Evolutionary conservation across 2,797 vertebrate species (phyloP), one percentile per base, ranked within the genome.

Genomic region (Eospalax fontanierii): DNA sequence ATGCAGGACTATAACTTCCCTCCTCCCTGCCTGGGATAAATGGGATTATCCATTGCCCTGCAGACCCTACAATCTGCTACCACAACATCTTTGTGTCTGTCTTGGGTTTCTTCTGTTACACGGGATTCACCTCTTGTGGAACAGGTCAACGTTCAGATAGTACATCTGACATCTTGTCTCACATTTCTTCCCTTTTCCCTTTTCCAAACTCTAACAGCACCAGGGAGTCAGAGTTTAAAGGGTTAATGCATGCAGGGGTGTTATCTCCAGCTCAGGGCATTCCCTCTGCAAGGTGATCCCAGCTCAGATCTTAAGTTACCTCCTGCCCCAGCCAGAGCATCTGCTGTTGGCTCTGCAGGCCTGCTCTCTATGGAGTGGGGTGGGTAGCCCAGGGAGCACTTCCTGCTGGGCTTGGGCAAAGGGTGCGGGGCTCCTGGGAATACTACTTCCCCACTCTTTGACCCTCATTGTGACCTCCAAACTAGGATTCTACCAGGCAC

Each of bases 221-320:
- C 24, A n/a, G 12, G 70, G 24, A n/a, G 14, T 21, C 40, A 57
- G 88, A 38, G 54, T 18, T 86, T 80, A n/a, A 83, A 87, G 94
- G 63, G 96, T 97, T 97, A 98, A 96, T 66, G 85, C 81, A 54
- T 86, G n/a, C 28, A 89, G 78, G 81, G 61, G 85, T 94, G 84
- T 95, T 94, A 91, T 95, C 96, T 80, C 78, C 59, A 91, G 92
- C 89, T 85, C 65, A 68, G 85, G 95, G 95, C 93, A 91, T 94
- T 96, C 97, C 96, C 87, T 93, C 43, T 76, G 96, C 89, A 98
- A 98, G 97, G 90, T 87, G 96, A 98, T 97, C 95, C 94, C 70
- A 21, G 59, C 89, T 83, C 76, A 78, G 94, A 81, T 97, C 96
- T 98, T 96, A 95, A 76, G 91, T 98, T 97, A 97, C 97, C 95